Conservation (phyloP, 2,797 vertebrate species). For the Pterois miles region DNA sequence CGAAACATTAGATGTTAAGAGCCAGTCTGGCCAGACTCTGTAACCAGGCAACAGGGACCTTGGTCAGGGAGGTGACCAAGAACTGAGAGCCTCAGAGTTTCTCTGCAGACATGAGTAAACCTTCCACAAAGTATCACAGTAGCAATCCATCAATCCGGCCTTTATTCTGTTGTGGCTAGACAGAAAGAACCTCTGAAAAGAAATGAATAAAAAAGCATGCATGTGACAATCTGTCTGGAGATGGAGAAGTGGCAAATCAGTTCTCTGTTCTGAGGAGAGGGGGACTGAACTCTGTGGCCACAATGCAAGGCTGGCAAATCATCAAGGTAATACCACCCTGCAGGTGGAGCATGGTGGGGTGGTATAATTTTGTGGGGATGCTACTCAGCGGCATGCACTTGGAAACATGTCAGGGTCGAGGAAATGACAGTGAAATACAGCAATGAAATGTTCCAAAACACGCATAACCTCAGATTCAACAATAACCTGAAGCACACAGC, state of each 20-base stretch:
- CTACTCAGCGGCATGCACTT: not conserved
- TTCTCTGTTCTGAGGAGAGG: slow-evolving; percentile 6
- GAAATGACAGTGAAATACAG: not conserved
- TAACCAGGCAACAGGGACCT: slow-evolving; percentile 60
- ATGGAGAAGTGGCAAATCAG: slow-evolving; percentile 5
- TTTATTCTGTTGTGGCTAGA: slow-evolving; percentile 44
- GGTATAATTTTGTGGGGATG: not conserved
- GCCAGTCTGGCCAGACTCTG: slow-evolving; percentile 39
- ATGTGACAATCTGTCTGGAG: slow-evolving; percentile 29
- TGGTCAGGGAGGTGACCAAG: slow-evolving; percentile 31
- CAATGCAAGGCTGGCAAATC: slow-evolving; percentile 1
- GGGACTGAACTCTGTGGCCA: not conserved
- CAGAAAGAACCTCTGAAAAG: not conserved
- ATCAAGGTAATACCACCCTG: not conserved
- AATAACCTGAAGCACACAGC: not conserved
- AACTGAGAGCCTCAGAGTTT: slow-evolving; percentile 21
- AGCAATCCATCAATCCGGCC: slow-evolving; percentile 42
- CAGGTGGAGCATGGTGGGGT: not conserved
- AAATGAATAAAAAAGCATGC: not conserved
- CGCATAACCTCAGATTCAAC: not conserved
- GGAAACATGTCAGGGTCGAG: not conserved
- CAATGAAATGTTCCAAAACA: not conserved
- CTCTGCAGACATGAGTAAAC: slow-evolving; percentile 34
- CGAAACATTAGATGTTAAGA: slow-evolving; percentile 17
- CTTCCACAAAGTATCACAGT: slow-evolving; percentile 35